Evolutionary conservation across 2,797 vertebrate species (phyloP).

Genomic region (Hylomyscus alleni): DNA sequence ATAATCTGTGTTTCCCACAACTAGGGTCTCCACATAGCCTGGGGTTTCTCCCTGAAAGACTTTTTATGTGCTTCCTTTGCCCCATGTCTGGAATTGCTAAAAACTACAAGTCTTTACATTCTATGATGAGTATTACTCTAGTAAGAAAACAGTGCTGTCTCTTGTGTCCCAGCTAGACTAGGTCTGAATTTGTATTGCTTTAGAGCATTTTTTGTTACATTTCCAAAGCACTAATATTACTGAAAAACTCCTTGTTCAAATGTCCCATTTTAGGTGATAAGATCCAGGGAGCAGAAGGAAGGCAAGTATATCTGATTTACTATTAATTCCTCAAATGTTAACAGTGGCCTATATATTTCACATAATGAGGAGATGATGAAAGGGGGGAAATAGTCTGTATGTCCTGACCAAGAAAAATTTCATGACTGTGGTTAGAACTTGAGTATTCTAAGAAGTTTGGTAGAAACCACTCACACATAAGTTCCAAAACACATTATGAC

Average conservation of each 20-base stretch:
- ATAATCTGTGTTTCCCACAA: neutral
- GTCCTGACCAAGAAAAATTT: neutral
- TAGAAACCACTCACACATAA: conserved; percentile 78
- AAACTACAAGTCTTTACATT: neutral
- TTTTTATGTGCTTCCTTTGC: neutral
- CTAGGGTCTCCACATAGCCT: neutral
- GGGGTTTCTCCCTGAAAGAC: neutral
- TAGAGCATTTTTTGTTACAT: neutral
- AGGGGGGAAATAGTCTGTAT: conserved; percentile 5
- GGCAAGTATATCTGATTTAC: neutral
- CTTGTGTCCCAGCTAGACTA: neutral
- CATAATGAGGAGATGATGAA: conserved; percentile 1
- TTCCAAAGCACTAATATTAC: neutral
- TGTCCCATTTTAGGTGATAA: neutral
- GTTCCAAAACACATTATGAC: neutral
- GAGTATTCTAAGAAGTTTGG: conserved; percentile 72
- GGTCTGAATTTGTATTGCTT: conserved; percentile 23
- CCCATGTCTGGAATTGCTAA: neutral
- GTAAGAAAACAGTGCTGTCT: neutral
- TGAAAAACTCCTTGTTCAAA: conserved; percentile 14
- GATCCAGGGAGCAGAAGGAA: neutral
- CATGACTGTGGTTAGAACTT: neutral
- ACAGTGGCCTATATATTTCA: conserved; percentile 60
- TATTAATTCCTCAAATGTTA: neutral
- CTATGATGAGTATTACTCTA: neutral